Base-by-base conservation (phyloP, 2,113 vertebrate species). In the Nannobrachium achirus region DNA sequence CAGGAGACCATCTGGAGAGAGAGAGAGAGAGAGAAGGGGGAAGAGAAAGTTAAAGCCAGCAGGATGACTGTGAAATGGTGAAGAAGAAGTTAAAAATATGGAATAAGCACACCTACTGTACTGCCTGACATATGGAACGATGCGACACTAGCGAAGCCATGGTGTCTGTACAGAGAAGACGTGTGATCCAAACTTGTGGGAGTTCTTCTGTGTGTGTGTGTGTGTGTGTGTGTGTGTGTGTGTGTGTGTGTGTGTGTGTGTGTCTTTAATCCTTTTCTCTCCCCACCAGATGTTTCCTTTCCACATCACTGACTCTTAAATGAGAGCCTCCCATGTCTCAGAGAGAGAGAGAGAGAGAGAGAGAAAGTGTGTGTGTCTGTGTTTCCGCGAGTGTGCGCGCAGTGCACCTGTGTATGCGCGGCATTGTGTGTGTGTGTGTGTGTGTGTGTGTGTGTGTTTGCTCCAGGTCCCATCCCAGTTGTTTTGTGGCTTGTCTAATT, bases 211-310 rank as follows among this genome's bases (percentile, higher is more conserved):
- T 52, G 6, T 10, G 7, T 55, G 16, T 11, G 8, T 11, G 20
- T 3, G 51, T 8, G 7, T 10, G 18, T 39, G 38, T 10, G 13
- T 58, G 56, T 45, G 57, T 60, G 56, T 41, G 56, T 58, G 56
- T 41, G 56, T 39, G 56, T 57, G 18, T 38, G 50, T 67, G 56
- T 64, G 53, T 33, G 49, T 65, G 64, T 72, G 52, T 56, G 48
- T 66, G 49, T 66, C 63, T 71, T 49, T 71, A 62, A 81, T 86
- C 62, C 19, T 66, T 45, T 73, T 69, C 73, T 76, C 71, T 74
- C 73, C 82, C 73, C 61, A 71, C 86, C 88, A 90, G 85, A 88
- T 89, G 88, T 89, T 89, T 82, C 70, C 79, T 77, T 81, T 88
- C 75, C 82, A 84, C 80, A 76, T 76, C 76, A 56, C 51, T 75